phyloP scores from a whole-genome alignment of 2,888 invertebrate genomes.

The Lasioglossum pauxillum region DNA sequence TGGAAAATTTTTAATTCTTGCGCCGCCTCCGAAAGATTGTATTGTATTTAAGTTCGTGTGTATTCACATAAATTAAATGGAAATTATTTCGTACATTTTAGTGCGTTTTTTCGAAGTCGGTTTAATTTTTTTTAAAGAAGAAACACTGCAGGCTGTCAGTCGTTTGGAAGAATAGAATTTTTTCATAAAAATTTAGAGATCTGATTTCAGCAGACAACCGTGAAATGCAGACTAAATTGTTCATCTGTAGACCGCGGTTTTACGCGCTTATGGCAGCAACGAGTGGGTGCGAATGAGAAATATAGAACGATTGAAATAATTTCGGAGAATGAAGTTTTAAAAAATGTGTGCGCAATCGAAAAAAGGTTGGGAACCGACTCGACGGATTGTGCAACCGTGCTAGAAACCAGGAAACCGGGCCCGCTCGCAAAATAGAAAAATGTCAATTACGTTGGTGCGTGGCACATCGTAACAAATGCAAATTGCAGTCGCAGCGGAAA shows the following conservation, averaged over 20 bases:
- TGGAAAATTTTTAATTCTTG: too few relatives aligned
- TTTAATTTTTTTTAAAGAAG: too few relatives aligned
- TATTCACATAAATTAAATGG: too few relatives aligned
- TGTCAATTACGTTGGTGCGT: slow-evolving; percentile 53
- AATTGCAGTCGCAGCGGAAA: slow-evolving; percentile 67
- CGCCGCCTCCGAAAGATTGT: too few relatives aligned
- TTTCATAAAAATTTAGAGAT: neutral
- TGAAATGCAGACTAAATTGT: neutral
- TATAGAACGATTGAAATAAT: neutral
- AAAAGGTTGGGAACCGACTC: neutral
- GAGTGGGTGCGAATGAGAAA: neutral
- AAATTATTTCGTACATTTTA: too few relatives aligned
- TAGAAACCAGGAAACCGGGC: slow-evolving; percentile 15
- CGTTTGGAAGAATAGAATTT: neutral
- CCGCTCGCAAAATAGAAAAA: slow-evolving; percentile 51
- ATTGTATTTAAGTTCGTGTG: too few relatives aligned
- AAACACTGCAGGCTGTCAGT: neutral
- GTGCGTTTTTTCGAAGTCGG: too few relatives aligned
- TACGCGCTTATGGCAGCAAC: too few relatives aligned
- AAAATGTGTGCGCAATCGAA: neutral
- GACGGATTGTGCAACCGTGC: neutral
- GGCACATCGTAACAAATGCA: slow-evolving; percentile 69
- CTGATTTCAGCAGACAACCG: too few relatives aligned
- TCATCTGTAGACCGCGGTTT: too few relatives aligned
- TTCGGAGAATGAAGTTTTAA: neutral